phyloP scores from a whole-genome alignment of 2,797 vertebrate species.

The Argentina silus region DNA sequence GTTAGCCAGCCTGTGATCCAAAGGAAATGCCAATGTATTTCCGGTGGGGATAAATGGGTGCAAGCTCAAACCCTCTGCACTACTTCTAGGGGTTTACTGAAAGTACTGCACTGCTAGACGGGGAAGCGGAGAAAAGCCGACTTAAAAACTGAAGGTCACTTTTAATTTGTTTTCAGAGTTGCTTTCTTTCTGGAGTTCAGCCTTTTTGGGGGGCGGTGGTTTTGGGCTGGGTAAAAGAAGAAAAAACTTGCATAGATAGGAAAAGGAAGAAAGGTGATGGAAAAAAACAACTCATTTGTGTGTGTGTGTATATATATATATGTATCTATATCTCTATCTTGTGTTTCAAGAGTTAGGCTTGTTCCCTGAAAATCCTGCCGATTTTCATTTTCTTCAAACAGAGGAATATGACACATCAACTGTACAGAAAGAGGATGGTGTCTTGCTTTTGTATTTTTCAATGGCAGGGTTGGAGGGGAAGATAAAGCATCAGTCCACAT shows the following conservation, averaged over 20 bases:
- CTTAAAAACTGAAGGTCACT: slow-evolving; percentile 12
- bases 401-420: not conserved
- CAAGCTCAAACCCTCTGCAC: slow-evolving; percentile 1
- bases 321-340: not conserved
- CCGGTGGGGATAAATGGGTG: not conserved
- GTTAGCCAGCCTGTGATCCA: not conserved
- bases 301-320: not conserved
- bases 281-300: slow-evolving; percentile 10
- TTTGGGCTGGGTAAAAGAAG: not conserved
- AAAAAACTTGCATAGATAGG: slow-evolving; percentile 30
- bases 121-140: slow-evolving; percentile 11
- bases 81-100: not conserved
- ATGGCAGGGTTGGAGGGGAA: too few relatives aligned
- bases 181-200: slow-evolving; percentile 12
- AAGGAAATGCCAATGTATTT: not conserved
- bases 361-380: not conserved
- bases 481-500: too few relatives aligned
- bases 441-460: not conserved
- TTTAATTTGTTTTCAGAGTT: slow-evolving; percentile 23
- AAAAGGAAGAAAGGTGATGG: not conserved
- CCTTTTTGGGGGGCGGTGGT: not conserved
- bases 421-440: not conserved
- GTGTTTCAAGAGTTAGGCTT: not conserved
- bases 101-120: slow-evolving; percentile 12
- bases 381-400: not conserved